These are phyloP conservation scores for Fukomys damarensis DNA, from an alignment of 2,113 vertebrate genomes.

Conservation along the genomic window DNA sequence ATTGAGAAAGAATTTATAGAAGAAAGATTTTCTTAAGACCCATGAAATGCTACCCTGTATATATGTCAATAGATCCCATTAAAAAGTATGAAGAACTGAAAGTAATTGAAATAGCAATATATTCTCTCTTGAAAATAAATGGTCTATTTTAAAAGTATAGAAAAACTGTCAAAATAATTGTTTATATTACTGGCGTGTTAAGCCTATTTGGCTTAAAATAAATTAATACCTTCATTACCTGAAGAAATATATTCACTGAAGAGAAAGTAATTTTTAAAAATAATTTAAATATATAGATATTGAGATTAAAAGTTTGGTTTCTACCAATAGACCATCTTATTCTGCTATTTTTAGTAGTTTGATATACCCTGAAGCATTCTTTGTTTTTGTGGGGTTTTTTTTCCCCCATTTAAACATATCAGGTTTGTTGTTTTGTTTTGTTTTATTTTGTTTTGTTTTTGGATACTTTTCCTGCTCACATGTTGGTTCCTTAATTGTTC, in stretches of 20 bases:
- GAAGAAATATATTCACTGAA: background rate
- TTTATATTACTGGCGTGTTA: background rate
- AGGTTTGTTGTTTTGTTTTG: background rate
- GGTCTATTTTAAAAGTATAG: background rate
- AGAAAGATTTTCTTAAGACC: slow-evolving; percentile 4
- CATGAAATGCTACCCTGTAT: background rate
- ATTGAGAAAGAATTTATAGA: background rate
- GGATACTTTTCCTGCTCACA: background rate
- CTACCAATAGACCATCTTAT: background rate
- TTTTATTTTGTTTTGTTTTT: background rate
- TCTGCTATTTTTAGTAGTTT: background rate
- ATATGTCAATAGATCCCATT: background rate
- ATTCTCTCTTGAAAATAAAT: background rate
- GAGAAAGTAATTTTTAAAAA: background rate
- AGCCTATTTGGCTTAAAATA: background rate
- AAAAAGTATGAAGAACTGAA: background rate
- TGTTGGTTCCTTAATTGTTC: background rate
- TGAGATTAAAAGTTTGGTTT: background rate
- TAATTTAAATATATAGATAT: background rate
- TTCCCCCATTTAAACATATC: background rate
- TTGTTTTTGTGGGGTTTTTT: too few species aligned
- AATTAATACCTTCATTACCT: background rate
- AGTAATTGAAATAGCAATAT: background rate
- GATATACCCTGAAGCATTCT: background rate
- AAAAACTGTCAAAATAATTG: background rate